A percentile compares a stretch with the other conserved stretches of the same genome.
These are phyloP conservation scores for Carassius auratus DNA, from an alignment of 2,113 vertebrate species.

Conservation along the genomic window DNA sequence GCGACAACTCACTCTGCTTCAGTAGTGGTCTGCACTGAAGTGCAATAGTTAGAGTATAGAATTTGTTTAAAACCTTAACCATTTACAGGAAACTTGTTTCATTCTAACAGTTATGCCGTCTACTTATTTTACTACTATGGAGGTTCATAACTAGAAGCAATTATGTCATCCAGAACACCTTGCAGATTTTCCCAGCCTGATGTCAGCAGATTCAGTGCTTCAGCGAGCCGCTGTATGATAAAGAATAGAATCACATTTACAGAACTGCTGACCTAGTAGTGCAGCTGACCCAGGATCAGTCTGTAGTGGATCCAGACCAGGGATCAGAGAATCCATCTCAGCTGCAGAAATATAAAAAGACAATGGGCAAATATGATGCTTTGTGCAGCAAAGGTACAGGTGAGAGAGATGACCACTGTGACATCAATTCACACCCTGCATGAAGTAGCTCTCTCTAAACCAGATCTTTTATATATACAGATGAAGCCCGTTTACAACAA, in stretches of 20 bases:
- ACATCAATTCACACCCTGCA: conserved; percentile 21
- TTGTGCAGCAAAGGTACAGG: background rate
- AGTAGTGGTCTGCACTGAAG: background rate
- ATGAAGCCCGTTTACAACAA: conserved; percentile 33
- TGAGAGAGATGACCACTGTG: background rate
- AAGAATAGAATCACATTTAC: background rate
- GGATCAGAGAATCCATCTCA: conserved; percentile 88
- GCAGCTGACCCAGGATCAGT: conserved; percentile 80
- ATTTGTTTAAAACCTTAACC: background rate
- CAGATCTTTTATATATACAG: background rate
- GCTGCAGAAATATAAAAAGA: conserved; percentile 59
- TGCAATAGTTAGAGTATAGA: background rate
- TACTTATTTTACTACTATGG: background rate
- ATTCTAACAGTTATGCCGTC: background rate
- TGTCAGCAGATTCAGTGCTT: conserved; percentile 19
- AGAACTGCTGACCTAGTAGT: conserved; percentile 85
- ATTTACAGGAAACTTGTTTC: background rate
- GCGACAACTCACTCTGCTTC: background rate
- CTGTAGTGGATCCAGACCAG: conserved; percentile 87
- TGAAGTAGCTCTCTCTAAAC: background rate
- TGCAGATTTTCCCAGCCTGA: conserved; percentile 7
- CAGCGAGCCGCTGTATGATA: background rate
- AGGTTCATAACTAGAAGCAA: background rate
- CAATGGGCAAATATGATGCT: conserved; percentile 20
- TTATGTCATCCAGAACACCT: background rate